A percentile compares a stretch with the other conserved stretches of the same genome.
Evolutionary conservation across 2,888 invertebrate species (phyloP).

Genomic region (Erebia epiphron): DNA sequence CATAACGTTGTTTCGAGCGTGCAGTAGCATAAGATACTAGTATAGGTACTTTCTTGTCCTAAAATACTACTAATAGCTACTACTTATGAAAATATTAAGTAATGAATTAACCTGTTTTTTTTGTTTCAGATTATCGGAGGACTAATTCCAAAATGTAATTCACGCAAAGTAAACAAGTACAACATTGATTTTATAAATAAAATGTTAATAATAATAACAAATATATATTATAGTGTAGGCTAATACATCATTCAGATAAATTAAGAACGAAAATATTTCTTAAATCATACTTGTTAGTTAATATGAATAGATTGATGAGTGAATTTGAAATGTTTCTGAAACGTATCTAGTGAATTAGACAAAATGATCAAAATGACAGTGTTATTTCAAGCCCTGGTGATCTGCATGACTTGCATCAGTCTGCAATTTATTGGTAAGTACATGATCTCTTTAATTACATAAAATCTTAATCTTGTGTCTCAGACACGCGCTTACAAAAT

Average conservation of each 20-base stretch:
- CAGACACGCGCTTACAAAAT: too few relatives aligned
- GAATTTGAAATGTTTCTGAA: slow-evolving; percentile 31
- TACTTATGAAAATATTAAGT: background rate
- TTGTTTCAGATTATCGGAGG: slow-evolving; percentile 12
- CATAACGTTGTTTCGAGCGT: background rate
- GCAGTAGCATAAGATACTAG: background rate
- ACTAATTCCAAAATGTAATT: background rate
- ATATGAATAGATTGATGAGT: slow-evolving; percentile 15
- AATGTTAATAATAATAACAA: background rate
- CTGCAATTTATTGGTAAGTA: slow-evolving; percentile 69
- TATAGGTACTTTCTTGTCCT: too few relatives aligned
- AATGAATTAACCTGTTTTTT: background rate
- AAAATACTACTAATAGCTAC: background rate
- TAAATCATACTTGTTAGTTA: background rate
- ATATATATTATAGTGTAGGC: background rate
- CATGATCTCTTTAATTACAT: background rate
- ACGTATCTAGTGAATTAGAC: slow-evolving; percentile 38
- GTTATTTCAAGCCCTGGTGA: slow-evolving; percentile 51
- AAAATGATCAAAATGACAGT: slow-evolving; percentile 64
- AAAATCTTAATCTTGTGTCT: too few relatives aligned
- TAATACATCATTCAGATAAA: background rate
- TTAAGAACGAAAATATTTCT: background rate
- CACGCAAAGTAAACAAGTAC: background rate
- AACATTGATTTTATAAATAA: background rate
- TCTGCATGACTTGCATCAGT: slow-evolving; percentile 52